Evolutionary conservation across 2,113 vertebrate genomes (phyloP).

Genomic region (Syrmaticus mikado): DNA sequence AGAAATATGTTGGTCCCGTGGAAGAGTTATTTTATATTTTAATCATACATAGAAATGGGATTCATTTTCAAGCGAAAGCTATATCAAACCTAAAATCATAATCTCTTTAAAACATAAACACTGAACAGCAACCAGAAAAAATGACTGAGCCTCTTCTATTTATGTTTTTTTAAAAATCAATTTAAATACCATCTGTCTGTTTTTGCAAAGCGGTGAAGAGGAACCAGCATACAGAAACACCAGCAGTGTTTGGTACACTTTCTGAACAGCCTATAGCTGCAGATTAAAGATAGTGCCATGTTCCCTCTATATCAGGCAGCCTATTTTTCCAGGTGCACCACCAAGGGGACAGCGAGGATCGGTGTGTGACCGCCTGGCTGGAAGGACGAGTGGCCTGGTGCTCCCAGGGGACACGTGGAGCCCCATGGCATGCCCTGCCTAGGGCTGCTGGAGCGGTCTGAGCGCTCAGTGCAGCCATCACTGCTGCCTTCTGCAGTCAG

Average conservation of each 20-base stretch:
- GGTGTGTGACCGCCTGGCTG: not conserved
- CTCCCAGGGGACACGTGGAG: not conserved
- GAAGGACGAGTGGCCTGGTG: not conserved
- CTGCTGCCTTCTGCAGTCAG: not conserved
- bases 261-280: not conserved
- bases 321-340: not conserved
- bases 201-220: not conserved
- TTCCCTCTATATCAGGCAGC: not conserved
- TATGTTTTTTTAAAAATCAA: not conserved
- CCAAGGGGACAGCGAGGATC: not conserved
- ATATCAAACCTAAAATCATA: not conserved
- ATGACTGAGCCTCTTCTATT: not conserved
- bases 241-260: not conserved
- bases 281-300: not conserved
- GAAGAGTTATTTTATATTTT: constrained; percentile 4
- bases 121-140: not conserved
- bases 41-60: not conserved
- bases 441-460: not conserved
- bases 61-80: constrained; percentile 5
- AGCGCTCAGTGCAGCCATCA: not conserved
- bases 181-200: constrained; percentile 27
- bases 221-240: not conserved
- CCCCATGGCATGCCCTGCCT: accelerated
- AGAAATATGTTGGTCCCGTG: not conserved
- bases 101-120: not conserved